Percentiles rank a stretch among this genome's conserved stretches.
These are phyloP conservation scores for Anguilla pacifica DNA, from an alignment of 2,797 vertebrate species.

Conservation along the genomic window DNA sequence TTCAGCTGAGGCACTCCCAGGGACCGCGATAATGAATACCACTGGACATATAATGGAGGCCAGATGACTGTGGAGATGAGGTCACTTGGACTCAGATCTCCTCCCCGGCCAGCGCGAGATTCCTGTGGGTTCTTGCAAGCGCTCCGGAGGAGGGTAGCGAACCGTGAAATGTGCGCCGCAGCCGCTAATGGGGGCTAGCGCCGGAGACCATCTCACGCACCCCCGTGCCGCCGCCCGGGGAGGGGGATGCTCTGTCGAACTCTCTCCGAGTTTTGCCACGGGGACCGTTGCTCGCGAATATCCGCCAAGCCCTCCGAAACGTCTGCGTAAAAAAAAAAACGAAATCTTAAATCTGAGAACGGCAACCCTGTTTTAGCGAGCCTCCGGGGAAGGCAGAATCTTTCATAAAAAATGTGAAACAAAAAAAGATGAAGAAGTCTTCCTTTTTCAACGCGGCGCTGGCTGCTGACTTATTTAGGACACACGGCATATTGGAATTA, in stretches of 20 bases:
- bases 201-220: background rate
- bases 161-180: constrained; percentile 23
- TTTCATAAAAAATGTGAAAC: constrained; percentile 55
- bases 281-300: background rate
- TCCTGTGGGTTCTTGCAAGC: constrained; percentile 26
- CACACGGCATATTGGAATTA: constrained; percentile 62
- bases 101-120: constrained; percentile 34
- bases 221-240: background rate
- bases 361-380: constrained; percentile 48
- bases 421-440: constrained; percentile 54
- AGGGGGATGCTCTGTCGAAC: background rate
- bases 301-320: background rate
- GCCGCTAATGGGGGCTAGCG: constrained; percentile 24
- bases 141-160: constrained; percentile 7
- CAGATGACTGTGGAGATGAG: constrained; percentile 42
- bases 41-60: constrained; percentile 33
- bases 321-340: background rate
- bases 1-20: constrained; percentile 18
- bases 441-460: constrained; percentile 69
- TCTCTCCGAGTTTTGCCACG: background rate
- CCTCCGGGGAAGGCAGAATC: constrained; percentile 56
- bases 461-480: constrained; percentile 76
- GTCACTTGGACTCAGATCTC: constrained; percentile 43
- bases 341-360: constrained; percentile 55
- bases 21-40: constrained; percentile 31